These are phyloP conservation scores for Drosophila infuscata DNA, from an alignment of 2,888 invertebrate species.

Conservation along the genomic window DNA sequence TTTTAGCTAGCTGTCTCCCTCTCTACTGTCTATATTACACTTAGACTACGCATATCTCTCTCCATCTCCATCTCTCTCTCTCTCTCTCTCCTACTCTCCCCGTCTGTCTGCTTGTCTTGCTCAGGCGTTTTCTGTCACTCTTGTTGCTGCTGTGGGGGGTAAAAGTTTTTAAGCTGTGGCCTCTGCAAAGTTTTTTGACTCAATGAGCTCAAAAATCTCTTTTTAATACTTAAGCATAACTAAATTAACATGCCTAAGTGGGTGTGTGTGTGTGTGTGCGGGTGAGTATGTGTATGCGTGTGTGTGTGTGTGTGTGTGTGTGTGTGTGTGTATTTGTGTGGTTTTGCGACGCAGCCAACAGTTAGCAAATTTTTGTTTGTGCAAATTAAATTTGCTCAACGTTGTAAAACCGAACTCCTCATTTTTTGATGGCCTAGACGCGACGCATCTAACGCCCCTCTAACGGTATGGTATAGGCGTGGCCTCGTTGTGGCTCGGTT, in stretches of 20 bases:
- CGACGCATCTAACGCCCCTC: slow-evolving; percentile 23
- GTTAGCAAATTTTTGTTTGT: slow-evolving; percentile 35
- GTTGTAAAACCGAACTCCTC: slow-evolving; percentile 57
- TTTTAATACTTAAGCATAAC: slow-evolving; percentile 81
- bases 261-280: slow-evolving; percentile 17
- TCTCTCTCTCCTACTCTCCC: not conserved
- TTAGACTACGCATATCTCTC: not conserved
- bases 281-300: slow-evolving; percentile 1
- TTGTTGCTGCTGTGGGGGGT: slow-evolving; percentile 16
- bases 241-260: slow-evolving; percentile 70
- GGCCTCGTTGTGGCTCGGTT: slow-evolving; percentile 44
- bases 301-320: slow-evolving; percentile 4
- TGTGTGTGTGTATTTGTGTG: not conserved
- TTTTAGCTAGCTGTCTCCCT: slow-evolving; percentile 40
- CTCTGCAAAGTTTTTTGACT: slow-evolving; percentile 69
- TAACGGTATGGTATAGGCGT: slow-evolving; percentile 16
- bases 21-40: slow-evolving; percentile 2
- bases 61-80: not conserved
- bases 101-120: not conserved
- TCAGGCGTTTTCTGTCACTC: slow-evolving; percentile 13
- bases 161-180: slow-evolving; percentile 63
- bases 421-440: slow-evolving; percentile 43
- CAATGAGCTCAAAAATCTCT: slow-evolving; percentile 81
- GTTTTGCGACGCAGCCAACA: slow-evolving; percentile 20
- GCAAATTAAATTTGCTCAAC: slow-evolving; percentile 61